Base-by-base conservation (phyloP, 2,888 invertebrate species). In the Machimus rusticus region DNA sequence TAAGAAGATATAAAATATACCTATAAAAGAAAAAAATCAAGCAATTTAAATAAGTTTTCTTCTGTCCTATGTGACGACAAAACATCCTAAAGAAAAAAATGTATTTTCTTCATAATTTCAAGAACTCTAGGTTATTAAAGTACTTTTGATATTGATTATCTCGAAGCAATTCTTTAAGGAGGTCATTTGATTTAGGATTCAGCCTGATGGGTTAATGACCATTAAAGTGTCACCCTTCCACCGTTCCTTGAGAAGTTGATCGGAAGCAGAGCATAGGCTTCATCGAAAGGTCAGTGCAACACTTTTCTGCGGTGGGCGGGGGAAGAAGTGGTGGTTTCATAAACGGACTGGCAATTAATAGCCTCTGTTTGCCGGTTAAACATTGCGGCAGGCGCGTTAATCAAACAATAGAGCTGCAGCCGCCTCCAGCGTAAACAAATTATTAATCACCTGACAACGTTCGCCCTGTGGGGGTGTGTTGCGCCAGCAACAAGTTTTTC, bases 371-470 rank as follows among this genome's bases (percentile, higher is more conserved):
- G 66, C 28, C 66, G 23, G 66, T 66, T 84, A 66, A 84, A 85
- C 57, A 85, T 5, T 74, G 34, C 31, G 74, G 74, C 74, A 85
- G 85, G 85, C 74, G 85, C 85, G 74, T 85, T 74, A 57, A 74
- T 74, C 74, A 85, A 85, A 85, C 85, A 85, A 74, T 43, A 74
- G 85, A 46, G 57, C 85, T 74, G 85, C 74, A 46, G 46, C 12
- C 74, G 43, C 74, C 43, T 23, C 23, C 74, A 74, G 74, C 46
- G 85, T 85, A 85, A 85, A 85, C 85, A 74, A 85, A 74, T 74
- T 85, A 85, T 85, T 85, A 85, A 85, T 85, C 74, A 85, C 85
- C 74, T 74, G 46, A 28, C 85, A n/a, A 74, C 46, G 43, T 74
- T 34, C 14, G 5, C 28, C 74, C 74, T 74, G 23, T 28, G 16